A percentile compares a stretch with the other conserved stretches of the same genome.
These are phyloP conservation scores for Dasyprocta punctata DNA, from an alignment of 2,113 vertebrate genomes.

Conservation along the genomic window DNA sequence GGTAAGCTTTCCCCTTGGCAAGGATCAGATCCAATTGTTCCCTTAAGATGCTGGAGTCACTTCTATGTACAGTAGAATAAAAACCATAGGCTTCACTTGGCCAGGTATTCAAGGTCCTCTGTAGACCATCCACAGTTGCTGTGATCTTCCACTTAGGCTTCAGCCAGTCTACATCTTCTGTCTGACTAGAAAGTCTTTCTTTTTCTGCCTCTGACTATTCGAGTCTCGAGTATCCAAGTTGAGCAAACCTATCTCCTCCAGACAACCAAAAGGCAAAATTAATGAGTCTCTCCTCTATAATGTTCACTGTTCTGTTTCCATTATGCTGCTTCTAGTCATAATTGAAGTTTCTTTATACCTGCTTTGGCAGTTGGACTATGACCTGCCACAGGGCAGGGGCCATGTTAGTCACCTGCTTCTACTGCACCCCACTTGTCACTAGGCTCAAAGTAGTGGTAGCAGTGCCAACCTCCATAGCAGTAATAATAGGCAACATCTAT, in stretches of 20 bases:
- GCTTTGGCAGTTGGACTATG: background rate
- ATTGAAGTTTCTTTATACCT: rapidly evolving
- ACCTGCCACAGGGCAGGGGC: background rate
- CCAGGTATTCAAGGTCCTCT: background rate
- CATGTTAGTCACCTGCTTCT: background rate
- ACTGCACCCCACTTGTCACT: background rate
- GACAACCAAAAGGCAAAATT: background rate
- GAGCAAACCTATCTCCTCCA: background rate
- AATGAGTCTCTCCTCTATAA: background rate
- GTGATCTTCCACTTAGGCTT: background rate
- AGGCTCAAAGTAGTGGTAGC: background rate
- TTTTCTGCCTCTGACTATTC: background rate
- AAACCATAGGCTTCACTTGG: background rate
- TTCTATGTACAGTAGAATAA: background rate
- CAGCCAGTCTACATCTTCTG: background rate
- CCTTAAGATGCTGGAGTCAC: background rate
- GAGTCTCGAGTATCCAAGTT: background rate
- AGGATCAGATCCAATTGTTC: background rate
- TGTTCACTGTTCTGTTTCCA: background rate
- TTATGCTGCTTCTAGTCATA: background rate
- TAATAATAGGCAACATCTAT: background rate
- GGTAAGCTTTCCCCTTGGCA: slow-evolving; percentile 23
- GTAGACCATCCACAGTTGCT: background rate
- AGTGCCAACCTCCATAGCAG: background rate
- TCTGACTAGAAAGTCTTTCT: background rate